Percentiles rank a stretch among this genome's conserved stretches.
These are phyloP conservation scores for Graptemys geographica DNA, from an alignment of 2,797 vertebrate species.

Conservation along the genomic window DNA sequence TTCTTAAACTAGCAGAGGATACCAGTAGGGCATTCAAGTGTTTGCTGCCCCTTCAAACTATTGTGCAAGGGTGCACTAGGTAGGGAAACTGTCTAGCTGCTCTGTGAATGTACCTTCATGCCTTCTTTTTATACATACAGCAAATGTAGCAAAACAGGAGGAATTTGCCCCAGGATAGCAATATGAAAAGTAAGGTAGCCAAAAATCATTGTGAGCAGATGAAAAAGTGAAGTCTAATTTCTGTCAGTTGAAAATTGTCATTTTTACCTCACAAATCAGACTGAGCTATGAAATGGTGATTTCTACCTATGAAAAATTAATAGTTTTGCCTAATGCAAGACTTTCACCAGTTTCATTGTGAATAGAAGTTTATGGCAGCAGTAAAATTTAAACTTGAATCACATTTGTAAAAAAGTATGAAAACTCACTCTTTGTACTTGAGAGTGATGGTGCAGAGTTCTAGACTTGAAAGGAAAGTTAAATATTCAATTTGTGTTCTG, in stretches of 20 bases:
- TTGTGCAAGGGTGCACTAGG: not conserved
- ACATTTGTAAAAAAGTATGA: not conserved
- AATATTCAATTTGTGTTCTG: not conserved
- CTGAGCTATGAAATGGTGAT: not conserved
- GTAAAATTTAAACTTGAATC: rapidly evolving
- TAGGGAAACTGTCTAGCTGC: not conserved
- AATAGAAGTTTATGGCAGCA: not conserved
- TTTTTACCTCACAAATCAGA: not conserved
- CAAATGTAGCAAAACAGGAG: not conserved
- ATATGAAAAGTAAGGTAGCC: not conserved
- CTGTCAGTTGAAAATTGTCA: not conserved
- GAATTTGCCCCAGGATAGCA: not conserved
- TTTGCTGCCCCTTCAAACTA: not conserved
- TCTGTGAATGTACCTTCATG: not conserved
- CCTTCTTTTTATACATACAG: not conserved
- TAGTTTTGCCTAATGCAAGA: not conserved
- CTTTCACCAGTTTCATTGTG: not conserved
- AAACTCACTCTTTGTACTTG: not conserved
- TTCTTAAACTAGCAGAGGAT: not conserved
- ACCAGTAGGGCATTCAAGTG: not conserved
- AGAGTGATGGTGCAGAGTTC: not conserved
- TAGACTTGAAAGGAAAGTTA: not conserved
- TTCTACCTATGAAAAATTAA: not conserved
- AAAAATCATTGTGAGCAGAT: not conserved
- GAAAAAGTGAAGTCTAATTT: not conserved